A percentile compares a stretch with the other conserved stretches of the same genome.
phyloP scores from a whole-genome alignment of 2,797 vertebrate genomes.

The Malacoctenus gilli region DNA sequence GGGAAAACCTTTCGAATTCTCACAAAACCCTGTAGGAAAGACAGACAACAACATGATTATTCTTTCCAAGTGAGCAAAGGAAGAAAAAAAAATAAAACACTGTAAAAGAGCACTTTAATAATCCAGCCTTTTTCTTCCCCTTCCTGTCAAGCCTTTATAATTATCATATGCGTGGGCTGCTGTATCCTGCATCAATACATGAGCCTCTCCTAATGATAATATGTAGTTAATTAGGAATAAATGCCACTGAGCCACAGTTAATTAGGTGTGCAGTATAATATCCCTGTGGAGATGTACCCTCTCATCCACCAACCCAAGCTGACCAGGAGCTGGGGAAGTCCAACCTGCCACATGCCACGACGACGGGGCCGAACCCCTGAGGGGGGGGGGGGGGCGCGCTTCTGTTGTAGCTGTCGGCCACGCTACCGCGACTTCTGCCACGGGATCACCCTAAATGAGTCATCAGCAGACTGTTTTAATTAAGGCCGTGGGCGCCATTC shows the following conservation, averaged over 20 bases:
- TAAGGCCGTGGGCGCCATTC: constrained; percentile 71
- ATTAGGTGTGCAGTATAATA: constrained; percentile 69
- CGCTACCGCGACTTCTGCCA: constrained; percentile 58
- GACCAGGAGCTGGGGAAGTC: constrained; percentile 60
- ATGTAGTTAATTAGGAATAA: constrained; percentile 77
- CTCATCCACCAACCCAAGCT: constrained; percentile 44
- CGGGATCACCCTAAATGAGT: constrained; percentile 73
- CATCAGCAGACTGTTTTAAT: constrained; percentile 78
- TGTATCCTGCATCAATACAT: constrained; percentile 67
- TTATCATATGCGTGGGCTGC: constrained; percentile 61
- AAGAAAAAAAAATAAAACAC: background rate
- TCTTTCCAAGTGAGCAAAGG: background rate
- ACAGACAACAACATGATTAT: constrained; percentile 6
- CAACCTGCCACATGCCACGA: constrained; percentile 35
- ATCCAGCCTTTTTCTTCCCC: constrained; percentile 28
- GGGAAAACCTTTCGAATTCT: constrained; percentile 3
- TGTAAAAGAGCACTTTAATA: constrained; percentile 13
- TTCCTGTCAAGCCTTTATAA: constrained; percentile 62
- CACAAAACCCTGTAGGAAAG: constrained; percentile 5
- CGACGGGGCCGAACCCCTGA: constrained; percentile 39
- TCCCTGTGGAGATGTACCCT: constrained; percentile 54
- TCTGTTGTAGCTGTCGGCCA: constrained; percentile 43
- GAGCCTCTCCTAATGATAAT: constrained; percentile 71
- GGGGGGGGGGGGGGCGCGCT: constrained; percentile 40
- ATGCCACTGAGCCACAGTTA: constrained; percentile 72